phyloP scores from a whole-genome alignment of 30 jellyfish, hydroid and myxozoan genomes.

The Chrysaora quinquecirrha region DNA sequence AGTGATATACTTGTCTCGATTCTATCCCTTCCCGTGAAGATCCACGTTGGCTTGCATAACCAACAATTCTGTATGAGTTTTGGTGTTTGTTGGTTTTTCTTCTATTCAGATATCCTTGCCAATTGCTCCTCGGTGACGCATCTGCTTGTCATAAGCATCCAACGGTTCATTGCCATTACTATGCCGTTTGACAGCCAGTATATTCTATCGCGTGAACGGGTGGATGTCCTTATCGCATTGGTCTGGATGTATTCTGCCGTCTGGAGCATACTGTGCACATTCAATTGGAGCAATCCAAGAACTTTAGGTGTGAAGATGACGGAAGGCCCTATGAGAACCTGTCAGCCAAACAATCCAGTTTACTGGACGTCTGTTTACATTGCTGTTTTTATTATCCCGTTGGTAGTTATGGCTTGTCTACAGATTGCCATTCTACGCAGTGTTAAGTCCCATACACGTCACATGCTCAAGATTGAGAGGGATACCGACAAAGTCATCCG shows the following conservation, averaged over 20 bases:
- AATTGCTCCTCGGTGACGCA: slow-evolving; percentile 85
- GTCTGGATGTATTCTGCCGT: slow-evolving; percentile 71
- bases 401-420: slow-evolving; percentile 70
- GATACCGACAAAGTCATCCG: slow-evolving; percentile 43
- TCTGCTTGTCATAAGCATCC: slow-evolving; percentile 59
- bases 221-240: slow-evolving; percentile 40
- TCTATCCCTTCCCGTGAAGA: slow-evolving; percentile 60
- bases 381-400: slow-evolving; percentile 72
- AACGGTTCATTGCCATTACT: slow-evolving; percentile 72
- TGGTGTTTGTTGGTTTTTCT: slow-evolving; percentile 58
- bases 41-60: slow-evolving; percentile 54
- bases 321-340: slow-evolving; percentile 26
- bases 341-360: slow-evolving; percentile 63
- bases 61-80: slow-evolving; percentile 63
- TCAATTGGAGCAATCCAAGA: slow-evolving; percentile 59
- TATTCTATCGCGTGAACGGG: slow-evolving; percentile 45
- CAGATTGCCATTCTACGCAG: slow-evolving; percentile 60
- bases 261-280: slow-evolving; percentile 64
- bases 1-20: slow-evolving; percentile 71
- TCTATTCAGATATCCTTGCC: slow-evolving; percentile 61
- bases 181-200: slow-evolving; percentile 53
- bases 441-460: slow-evolving; percentile 67
- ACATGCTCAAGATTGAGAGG: slow-evolving; percentile 47
- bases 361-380: slow-evolving; percentile 69
- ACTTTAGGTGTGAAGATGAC: slow-evolving; percentile 12